Evolutionary conservation across 2,888 invertebrate genomes (phyloP).

Genomic region (Hymenopus coronatus): DNA sequence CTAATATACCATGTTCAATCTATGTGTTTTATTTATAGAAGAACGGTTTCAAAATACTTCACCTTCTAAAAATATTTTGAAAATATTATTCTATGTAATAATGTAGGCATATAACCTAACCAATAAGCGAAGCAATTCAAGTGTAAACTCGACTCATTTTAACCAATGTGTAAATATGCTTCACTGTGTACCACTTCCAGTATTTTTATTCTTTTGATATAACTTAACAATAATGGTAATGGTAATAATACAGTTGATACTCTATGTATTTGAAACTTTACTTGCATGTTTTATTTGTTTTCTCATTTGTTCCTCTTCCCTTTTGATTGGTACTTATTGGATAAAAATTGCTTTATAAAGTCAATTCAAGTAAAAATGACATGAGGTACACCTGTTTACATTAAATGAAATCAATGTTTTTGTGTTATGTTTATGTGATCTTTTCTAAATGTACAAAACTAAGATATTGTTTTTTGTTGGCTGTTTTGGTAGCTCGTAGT

Average conservation of each 20-base stretch:
- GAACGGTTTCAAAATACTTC: no score
- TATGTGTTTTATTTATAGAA: no score
- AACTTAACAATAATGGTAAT: not conserved
- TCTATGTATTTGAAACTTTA: not conserved
- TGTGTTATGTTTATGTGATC: not conserved
- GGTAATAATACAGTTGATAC: not conserved
- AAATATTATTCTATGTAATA: no score
- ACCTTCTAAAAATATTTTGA: no score
- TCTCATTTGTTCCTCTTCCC: not conserved
- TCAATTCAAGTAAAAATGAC: not conserved
- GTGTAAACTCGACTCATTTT: no score
- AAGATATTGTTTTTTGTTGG: not conserved
- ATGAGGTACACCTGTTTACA: not conserved
- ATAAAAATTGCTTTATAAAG: no score
- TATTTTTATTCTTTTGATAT: no score
- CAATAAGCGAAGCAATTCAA: no score
- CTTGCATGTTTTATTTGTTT: not conserved
- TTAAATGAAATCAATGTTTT: not conserved
- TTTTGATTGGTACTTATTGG: not conserved
- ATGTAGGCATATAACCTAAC: no score
- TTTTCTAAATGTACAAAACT: not conserved
- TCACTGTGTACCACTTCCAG: no score
- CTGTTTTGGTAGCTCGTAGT: not conserved
- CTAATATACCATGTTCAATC: no score
- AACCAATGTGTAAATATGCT: no score